These are phyloP conservation scores for Melanogrammus aeglefinus DNA, from an alignment of 2,797 vertebrate species.

Conservation along the genomic window DNA sequence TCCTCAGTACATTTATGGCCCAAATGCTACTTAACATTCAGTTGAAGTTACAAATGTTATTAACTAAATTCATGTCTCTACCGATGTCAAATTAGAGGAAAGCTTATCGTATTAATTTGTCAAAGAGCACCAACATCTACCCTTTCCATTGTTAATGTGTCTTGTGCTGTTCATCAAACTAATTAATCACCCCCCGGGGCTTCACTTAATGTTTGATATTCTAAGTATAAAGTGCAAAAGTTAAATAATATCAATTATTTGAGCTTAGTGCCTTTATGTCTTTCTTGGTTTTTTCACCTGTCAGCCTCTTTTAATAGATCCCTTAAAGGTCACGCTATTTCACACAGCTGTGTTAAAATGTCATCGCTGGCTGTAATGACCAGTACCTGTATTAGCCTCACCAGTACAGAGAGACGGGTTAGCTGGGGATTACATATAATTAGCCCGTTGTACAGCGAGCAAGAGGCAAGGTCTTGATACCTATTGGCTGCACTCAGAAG, in stretches of 20 bases:
- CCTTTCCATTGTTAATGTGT: constrained; percentile 48
- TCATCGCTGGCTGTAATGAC: constrained; percentile 75
- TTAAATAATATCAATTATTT: constrained; percentile 53
- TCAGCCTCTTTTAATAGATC: constrained; percentile 75
- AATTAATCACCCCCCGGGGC: constrained; percentile 43
- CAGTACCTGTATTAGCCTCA: constrained; percentile 66
- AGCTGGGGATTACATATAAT: constrained; percentile 61
- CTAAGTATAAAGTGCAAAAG: constrained; percentile 41
- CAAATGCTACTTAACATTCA: constrained; percentile 45
- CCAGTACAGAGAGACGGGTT: constrained; percentile 46
- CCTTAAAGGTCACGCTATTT: constrained; percentile 76
- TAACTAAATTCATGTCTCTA: constrained; percentile 35
- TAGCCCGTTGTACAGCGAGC: constrained; percentile 30
- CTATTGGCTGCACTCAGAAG: neutral
- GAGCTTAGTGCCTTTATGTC: constrained; percentile 51
- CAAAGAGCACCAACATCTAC: constrained; percentile 36
- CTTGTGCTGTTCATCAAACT: constrained; percentile 43
- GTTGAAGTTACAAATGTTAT: constrained; percentile 46
- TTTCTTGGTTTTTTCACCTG: constrained; percentile 55
- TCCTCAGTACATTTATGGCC: constrained; percentile 26
- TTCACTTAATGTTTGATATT: constrained; percentile 42
- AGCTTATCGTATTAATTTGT: constrained; percentile 31
- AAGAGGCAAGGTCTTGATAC: constrained; percentile 14
- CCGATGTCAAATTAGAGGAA: constrained; percentile 33
- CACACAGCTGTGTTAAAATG: constrained; percentile 74